Conservation (phyloP, 1,140 invertebrate species). For the Macrostomum lignano region DNA sequence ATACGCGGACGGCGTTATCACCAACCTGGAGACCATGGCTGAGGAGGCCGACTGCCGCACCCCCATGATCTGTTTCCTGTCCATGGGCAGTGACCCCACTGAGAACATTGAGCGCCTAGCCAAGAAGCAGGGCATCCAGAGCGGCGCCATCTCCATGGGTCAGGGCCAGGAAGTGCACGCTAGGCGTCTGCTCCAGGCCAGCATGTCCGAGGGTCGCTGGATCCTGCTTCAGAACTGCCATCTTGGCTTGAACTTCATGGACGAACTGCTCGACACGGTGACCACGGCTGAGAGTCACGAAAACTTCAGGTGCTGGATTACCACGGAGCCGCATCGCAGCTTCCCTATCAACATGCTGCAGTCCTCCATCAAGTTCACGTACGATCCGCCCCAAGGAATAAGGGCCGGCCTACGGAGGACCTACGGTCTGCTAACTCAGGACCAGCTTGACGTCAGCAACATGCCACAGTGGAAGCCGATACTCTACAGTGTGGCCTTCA, state of each 20-base stretch:
- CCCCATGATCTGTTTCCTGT: slow-evolving; percentile 67
- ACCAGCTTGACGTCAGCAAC: slow-evolving; percentile 66
- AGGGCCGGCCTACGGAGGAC: slow-evolving; percentile 52
- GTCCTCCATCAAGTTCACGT: slow-evolving; percentile 87
- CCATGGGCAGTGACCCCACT: slow-evolving; percentile 79
- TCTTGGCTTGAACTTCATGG: slow-evolving; percentile 35
- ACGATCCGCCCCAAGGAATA: slow-evolving; percentile 74
- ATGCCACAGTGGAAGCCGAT: slow-evolving; percentile 67
- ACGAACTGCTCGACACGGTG: slow-evolving; percentile 71
- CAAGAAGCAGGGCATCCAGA: slow-evolving; percentile 47
- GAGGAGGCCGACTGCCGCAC: slow-evolving; percentile 53
- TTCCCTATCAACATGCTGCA: slow-evolving; percentile 68
- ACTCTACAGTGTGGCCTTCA: slow-evolving; percentile 69
- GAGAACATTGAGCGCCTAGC: slow-evolving; percentile 59
- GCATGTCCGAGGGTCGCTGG: slow-evolving; percentile 39
- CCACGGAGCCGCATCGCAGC: slow-evolving; percentile 64
- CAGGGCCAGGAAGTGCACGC: slow-evolving; percentile 85
- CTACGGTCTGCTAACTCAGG: slow-evolving; percentile 48
- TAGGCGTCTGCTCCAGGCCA: slow-evolving; percentile 48
- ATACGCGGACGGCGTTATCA: slow-evolving; percentile 62
- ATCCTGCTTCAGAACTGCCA: slow-evolving; percentile 31
- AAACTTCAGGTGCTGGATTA: slow-evolving; percentile 70
- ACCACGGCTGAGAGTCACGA: slow-evolving; percentile 42
- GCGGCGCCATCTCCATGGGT: slow-evolving; percentile 70
- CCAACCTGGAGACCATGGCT: slow-evolving; percentile 66